Evolutionary conservation across 2,113 vertebrate species (phyloP).

Genomic region (Indicator maculatus): DNA sequence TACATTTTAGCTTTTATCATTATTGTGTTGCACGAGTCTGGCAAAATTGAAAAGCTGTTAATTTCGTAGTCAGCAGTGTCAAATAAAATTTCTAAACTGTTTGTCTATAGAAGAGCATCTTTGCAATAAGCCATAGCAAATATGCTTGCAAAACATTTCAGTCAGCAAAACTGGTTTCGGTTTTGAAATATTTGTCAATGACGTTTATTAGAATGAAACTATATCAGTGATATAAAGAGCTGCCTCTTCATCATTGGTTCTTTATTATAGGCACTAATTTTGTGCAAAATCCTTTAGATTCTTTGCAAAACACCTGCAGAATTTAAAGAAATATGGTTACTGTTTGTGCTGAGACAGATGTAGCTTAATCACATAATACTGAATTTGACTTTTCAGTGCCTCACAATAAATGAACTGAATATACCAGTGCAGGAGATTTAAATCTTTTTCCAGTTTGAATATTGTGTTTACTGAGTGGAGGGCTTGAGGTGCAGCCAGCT

Average conservation of each 20-base stretch:
- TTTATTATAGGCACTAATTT: conserved; percentile 83
- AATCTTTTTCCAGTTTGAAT: conserved; percentile 71
- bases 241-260: conserved; percentile 75
- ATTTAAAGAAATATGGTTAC: conserved; percentile 82
- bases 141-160: conserved; percentile 79
- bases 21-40: conserved; percentile 59
- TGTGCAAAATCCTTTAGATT: conserved; percentile 77
- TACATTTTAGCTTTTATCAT: conserved; percentile 67
- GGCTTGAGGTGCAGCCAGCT: conserved; percentile 24
- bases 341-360: conserved; percentile 79
- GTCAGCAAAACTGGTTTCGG: conserved; percentile 79
- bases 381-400: conserved; percentile 76
- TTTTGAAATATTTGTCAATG: conserved; percentile 83
- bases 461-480: conserved; percentile 19
- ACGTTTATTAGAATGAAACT: conserved; percentile 83
- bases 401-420: conserved; percentile 77
- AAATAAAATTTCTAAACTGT: conserved; percentile 84
- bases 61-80: conserved; percentile 80
- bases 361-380: conserved; percentile 81
- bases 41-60: conserved; percentile 81
- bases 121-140: conserved; percentile 78
- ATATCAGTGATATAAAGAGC: conserved; percentile 80
- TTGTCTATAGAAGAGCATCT: conserved; percentile 81
- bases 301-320: conserved; percentile 81
- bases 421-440: conserved; percentile 59